Conservation (phyloP, 1,140 invertebrate species). For the Drosophila persimilis region DNA sequence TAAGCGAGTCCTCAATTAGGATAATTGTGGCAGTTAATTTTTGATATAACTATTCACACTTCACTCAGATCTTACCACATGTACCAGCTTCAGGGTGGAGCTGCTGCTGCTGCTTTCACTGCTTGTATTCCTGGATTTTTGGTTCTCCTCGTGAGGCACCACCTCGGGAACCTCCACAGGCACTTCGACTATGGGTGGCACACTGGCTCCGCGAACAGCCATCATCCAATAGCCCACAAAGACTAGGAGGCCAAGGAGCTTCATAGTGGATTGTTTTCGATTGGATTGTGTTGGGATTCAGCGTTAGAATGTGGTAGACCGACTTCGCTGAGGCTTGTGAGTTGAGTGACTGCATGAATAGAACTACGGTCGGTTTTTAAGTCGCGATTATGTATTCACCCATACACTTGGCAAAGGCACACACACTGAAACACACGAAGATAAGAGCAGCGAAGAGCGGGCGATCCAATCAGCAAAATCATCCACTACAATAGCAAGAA, state of each 20-base stretch:
- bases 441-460: slow-evolving; percentile 31
- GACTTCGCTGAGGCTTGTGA: slow-evolving; percentile 40
- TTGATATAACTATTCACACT: neutral
- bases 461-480: slow-evolving; percentile 37
- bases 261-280: slow-evolving; percentile 30
- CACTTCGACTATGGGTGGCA: slow-evolving; percentile 15
- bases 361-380: slow-evolving; percentile 63
- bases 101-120: slow-evolving; percentile 9
- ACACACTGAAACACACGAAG: slow-evolving; percentile 8
- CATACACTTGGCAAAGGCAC: neutral
- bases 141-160: neutral
- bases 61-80: slow-evolving; percentile 55
- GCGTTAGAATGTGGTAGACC: slow-evolving; percentile 30
- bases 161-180: slow-evolving; percentile 14
- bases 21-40: neutral
- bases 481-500: slow-evolving; percentile 36
- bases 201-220: slow-evolving; percentile 18
- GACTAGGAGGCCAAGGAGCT: slow-evolving; percentile 23
- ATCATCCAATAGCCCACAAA: slow-evolving; percentile 9
- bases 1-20: slow-evolving; percentile 17
- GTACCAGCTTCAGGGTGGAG: slow-evolving; percentile 59
- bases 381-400: slow-evolving; percentile 54
- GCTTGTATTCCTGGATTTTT: neutral
- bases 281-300: slow-evolving; percentile 7
- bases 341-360: slow-evolving; percentile 61